Conservation (phyloP, 30 jellyfish, hydroid and myxozoan species). For the Nemopilema nomurai region DNA sequence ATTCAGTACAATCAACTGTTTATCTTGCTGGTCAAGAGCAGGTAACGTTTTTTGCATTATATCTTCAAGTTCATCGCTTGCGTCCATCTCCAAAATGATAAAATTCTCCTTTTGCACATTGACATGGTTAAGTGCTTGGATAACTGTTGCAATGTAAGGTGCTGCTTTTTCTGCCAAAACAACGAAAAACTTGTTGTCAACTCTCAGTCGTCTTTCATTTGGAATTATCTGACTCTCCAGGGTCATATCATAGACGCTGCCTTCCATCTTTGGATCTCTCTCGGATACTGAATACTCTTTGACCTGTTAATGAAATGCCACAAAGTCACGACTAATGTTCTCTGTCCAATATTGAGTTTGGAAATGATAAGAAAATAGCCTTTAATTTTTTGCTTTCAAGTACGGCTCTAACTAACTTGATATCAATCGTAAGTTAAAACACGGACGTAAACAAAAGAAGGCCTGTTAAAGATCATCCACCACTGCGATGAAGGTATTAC, state of each 20-base stretch:
- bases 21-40: not conserved
- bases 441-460: no score
- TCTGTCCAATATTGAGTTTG: no score
- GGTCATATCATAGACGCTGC: not conserved
- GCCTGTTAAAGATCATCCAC: no score
- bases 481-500: no score
- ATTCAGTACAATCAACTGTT: conserved; percentile 16
- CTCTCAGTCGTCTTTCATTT: not conserved
- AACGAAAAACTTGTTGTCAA: not conserved
- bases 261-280: conserved; percentile 5
- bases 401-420: no score
- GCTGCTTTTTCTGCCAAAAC: not conserved
- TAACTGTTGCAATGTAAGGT: not conserved
- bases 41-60: not conserved
- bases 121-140: not conserved
- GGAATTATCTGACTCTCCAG: not conserved
- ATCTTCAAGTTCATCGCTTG: not conserved
- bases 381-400: no score
- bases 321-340: no score
- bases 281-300: not conserved
- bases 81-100: not conserved
- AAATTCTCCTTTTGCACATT: not conserved
- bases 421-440: no score
- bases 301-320: not conserved
- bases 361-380: no score